Evolutionary conservation across 2,888 invertebrate species (phyloP), one percentile per base, ranked within the genome.

Genomic region (Drosophila siamana): DNA sequence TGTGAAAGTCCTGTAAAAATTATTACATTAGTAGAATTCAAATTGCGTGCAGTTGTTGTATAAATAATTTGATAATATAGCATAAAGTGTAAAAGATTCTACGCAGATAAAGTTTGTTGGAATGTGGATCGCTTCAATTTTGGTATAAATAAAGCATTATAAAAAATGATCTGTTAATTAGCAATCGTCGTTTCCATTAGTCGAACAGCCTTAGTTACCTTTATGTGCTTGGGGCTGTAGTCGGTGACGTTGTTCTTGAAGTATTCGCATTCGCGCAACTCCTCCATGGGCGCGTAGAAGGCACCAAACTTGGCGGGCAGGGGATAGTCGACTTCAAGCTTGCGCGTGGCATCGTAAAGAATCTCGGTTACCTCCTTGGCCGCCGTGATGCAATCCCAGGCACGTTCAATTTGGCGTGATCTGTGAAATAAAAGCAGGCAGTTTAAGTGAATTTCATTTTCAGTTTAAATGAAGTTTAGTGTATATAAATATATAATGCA

Each of bases 341-440:
- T 91, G 4, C 92, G 90, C 1, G 92, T 92, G 1, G 91, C 91
- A 66, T 91, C 91, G 64, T 91, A 92, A 0, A 92, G 80, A 43
- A 91, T 89, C 63, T 91, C 91, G 0, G 91, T 90, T 0, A 91
- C 91, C 60, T 91, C 91, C 59, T 92, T 92, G 0, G 91, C 90
- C 1, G 91, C 89, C 11, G 91, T 91, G 19, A 92, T 92, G 56
- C 92, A 92, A 69, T 92, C 91, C 91, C 91, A 92, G 11, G 91
- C 91, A 4, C 91, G 86, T 55, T 92, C 92, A 13, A 90, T 90
- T 71, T 92, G 91, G 1, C 90, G 84, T 1, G 89, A 91, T 81
- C 92, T 92, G 50, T 2, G 8, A 3, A 28, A 28, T 8, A 28
- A 28, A 28, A 28, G 8, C 9, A n/a, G n/a, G n/a, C n/a, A n/a